These are phyloP conservation scores for Platynereis dumerilii DNA, from an alignment of 2,888 invertebrate genomes.

Conservation along the genomic window DNA sequence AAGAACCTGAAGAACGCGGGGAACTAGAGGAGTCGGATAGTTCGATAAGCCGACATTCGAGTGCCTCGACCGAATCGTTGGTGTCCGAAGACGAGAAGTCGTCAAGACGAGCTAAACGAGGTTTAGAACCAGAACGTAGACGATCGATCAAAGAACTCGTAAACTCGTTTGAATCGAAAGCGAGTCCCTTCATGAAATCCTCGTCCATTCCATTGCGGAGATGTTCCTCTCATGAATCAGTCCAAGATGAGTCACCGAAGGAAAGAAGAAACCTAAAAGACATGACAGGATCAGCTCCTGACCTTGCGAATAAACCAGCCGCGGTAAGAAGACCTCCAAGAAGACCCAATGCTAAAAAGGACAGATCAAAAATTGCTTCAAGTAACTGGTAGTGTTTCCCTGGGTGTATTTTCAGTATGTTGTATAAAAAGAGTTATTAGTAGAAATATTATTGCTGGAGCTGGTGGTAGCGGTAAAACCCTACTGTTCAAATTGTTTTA, in stretches of 20 bases:
- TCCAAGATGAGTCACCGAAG: not conserved
- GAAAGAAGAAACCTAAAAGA: constrained; percentile 2
- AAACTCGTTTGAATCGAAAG: constrained; percentile 5
- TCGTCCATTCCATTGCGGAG: not conserved
- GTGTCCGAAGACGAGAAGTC: no score
- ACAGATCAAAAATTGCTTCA: no score
- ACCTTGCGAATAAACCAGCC: not conserved
- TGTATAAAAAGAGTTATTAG: no score
- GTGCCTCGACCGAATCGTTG: not conserved
- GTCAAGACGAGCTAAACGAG: not conserved
- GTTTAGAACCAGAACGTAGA: not conserved
- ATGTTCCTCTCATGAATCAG: constrained; percentile 4
- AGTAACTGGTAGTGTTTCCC: no score
- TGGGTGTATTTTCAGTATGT: no score
- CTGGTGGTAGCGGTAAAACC: no score
- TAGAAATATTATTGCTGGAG: no score
- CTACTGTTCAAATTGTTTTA: no score
- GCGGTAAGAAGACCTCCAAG: no score
- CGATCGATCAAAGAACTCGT: constrained; percentile 6
- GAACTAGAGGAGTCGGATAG: not conserved
- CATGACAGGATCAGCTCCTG: not conserved
- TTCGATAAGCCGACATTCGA: not conserved
- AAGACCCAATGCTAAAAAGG: no score
- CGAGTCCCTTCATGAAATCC: not conserved
- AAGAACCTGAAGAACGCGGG: not conserved